Conservation (phyloP, 2,113 vertebrate species). For the Calyptomena viridis region DNA sequence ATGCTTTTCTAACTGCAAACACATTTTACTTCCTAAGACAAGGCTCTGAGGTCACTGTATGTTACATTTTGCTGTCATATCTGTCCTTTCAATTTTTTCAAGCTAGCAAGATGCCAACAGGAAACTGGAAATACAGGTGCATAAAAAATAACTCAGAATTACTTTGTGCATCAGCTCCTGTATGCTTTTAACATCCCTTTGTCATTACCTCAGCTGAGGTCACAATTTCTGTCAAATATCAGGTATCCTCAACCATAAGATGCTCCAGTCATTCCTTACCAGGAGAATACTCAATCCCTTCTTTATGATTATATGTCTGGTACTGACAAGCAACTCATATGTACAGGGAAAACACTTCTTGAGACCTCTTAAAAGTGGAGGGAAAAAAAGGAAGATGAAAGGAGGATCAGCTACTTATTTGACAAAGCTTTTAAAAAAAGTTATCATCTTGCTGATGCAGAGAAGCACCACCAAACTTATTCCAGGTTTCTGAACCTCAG, state of each 20-base stretch:
- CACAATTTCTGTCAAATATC: not conserved
- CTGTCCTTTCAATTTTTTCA: not conserved
- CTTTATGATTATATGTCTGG: not conserved
- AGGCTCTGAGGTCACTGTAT: not conserved
- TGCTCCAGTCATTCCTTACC: not conserved
- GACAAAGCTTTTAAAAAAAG: not conserved
- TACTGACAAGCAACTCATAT: not conserved
- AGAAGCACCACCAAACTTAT: not conserved
- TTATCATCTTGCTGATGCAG: not conserved
- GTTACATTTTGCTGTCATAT: not conserved
- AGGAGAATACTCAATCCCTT: not conserved
- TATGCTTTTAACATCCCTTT: not conserved
- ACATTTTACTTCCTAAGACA: not conserved
- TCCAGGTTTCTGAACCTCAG: not conserved
- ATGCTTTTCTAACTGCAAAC: not conserved
- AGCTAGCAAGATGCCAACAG: not conserved
- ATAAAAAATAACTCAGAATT: not conserved
- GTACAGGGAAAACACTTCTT: not conserved
- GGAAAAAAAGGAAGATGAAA: not conserved
- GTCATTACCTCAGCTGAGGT: not conserved
- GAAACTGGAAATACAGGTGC: not conserved
- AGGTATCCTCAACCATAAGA: no score
- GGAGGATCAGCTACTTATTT: not conserved
- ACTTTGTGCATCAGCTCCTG: not conserved
- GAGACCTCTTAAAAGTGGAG: not conserved